phyloP scores from a whole-genome alignment of 2,888 invertebrate species.

The Alcis repandata region DNA sequence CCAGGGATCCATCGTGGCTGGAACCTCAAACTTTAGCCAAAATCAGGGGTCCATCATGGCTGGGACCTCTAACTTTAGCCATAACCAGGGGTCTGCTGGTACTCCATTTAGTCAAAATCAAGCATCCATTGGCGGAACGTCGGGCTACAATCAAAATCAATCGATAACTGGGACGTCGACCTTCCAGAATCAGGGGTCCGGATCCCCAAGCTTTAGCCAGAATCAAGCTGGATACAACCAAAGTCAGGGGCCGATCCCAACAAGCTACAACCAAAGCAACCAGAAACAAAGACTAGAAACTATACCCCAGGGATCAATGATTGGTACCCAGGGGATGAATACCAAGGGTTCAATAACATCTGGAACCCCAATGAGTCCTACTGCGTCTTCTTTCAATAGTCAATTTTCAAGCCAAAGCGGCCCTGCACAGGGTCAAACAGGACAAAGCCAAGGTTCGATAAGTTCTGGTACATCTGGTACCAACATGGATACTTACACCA shows the following conservation, averaged over 20 bases:
- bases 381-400: conserved; percentile 46
- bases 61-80: conserved; percentile 17
- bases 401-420: conserved; percentile 44
- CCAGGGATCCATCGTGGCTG: conserved; percentile 9
- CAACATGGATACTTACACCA: conserved; percentile 30
- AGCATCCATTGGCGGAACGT: conserved; percentile 9
- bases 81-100: conserved; percentile 18
- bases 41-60: conserved; percentile 14
- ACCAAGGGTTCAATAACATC: conserved; percentile 59
- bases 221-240: conserved; percentile 57
- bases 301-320: conserved; percentile 75
- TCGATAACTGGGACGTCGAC: conserved; percentile 16
- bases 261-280: conserved; percentile 49
- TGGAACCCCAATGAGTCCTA: conserved; percentile 51
- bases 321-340: conserved; percentile 65
- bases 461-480: conserved; percentile 48
- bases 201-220: conserved; percentile 9
- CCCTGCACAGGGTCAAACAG: not conserved
- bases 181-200: conserved; percentile 20
- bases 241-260: conserved; percentile 30
- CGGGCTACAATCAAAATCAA: conserved; percentile 27
- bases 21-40: conserved; percentile 17
- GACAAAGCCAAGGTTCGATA: conserved; percentile 51
- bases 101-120: conserved; percentile 25
- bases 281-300: conserved; percentile 71